Evolutionary conservation across 2,797 vertebrate species (phyloP), one percentile per base, ranked within the genome.

Genomic region (Hippoglossus hippoglossus): DNA sequence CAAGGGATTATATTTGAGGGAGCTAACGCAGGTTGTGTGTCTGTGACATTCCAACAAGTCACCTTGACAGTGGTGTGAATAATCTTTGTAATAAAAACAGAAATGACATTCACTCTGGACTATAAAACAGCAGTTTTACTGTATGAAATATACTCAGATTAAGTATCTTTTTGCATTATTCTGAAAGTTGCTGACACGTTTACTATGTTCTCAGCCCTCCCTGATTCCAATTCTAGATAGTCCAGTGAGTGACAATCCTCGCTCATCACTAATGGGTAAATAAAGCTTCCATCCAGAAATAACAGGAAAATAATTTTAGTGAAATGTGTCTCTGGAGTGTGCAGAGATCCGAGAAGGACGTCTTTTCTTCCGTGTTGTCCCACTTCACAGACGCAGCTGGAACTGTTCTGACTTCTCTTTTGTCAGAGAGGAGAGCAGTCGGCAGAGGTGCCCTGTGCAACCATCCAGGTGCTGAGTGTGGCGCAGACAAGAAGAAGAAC

Each of bases 21-120:
- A 64, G 69, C 71, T 68, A 65, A 86, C 87, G 82, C 80, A 85
- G 87, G 70, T 80, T 60, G 63, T 80, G 80, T 82, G 76, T 67
- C 72, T 86, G 83, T 92, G 91, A 90, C 84, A 86, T 79, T 87
- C 75, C 75, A 80, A 89, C 83, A 87, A 87, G 86, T 93, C 91
- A 91, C 89, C 85, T 91, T 91, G 88, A 90, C 88, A 84, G 77
- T 47, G 44, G 74, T 80, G 74, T 89, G 86, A 90, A 85, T 87
- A 83, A 89, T 89, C 82, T 84, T 72, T 57, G 77, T 75, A 87
- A 89, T 89, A 88, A 92, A 87, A 84, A 73, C 75, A 77, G 75
- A 69, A 79, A 82, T 68, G 62, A 46, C 63, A 70, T 50, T 77
- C 66, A 71, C 67, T 82, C 78, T 73, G 34, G 58, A 67, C 74